Base-by-base conservation (phyloP, 1,140 invertebrate genomes). In the Drosophila sproati region DNA sequence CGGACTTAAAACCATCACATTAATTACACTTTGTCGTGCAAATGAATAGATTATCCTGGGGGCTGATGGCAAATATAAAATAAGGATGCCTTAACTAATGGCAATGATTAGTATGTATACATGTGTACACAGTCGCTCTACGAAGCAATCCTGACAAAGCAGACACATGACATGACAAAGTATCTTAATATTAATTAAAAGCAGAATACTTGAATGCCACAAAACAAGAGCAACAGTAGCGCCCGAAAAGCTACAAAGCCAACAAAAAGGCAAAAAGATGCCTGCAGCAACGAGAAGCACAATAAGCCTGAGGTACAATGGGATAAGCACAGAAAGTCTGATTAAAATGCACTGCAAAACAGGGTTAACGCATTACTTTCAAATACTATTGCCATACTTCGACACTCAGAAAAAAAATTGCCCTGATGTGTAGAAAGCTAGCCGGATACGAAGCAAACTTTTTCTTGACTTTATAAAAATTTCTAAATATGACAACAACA, bases 121-220 rank as follows among this genome's bases (percentile, higher is more conserved):
- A 51, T 8, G 7, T 39, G 45, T 7, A 59, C 12, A 47, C 8
- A 55, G 34, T 50, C 45, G 60, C 35, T 76, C 71, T 81, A 76
- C 73, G 75, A 64, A 50, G 61, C 56, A 72, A 32, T 28, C 32
- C 48, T 35, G 55, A 61, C 60, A 79, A 69, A 47, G 56, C 67
- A 69, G 78, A 80, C 79, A 89, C 80, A 89, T 88, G 85, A 74
- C 80, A 76, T 60, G 77, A 78, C 80, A 77, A 80, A 75, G 74
- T 80, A 60, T 86, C 78, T 86, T 86, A 78, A 88, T 89, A 87
- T 89, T 89, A 88, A 88, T 88, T 89, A 88, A 89, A 89, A 88
- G 72, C 80, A 83, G 70, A 80, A 88, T 70, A 57, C 67, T 71
- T 41, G 34, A 47, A 32, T 3, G 39, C 39, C 45, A 8, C 57